Evolutionary conservation across 2,113 vertebrate genomes (phyloP).

Genomic region (Aix galericulata): DNA sequence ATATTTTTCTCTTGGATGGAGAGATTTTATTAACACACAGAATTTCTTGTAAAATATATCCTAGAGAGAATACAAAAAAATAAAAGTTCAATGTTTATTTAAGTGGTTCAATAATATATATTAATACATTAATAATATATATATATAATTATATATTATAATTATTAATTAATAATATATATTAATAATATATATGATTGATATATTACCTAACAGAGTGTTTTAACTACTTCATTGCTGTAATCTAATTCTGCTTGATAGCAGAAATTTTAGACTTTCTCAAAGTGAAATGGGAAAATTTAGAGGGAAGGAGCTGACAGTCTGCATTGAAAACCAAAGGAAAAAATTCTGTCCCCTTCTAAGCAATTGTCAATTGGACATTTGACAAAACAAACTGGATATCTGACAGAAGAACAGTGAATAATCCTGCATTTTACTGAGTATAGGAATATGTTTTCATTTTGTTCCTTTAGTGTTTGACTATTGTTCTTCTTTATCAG

Average conservation of each 20-base stretch:
- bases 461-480: not conserved
- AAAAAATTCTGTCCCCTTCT: not conserved
- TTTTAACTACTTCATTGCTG: not conserved
- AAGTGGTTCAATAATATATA: not conserved
- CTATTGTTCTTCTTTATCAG: not conserved
- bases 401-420: not conserved
- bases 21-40: not conserved
- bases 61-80: not conserved
- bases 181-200: not conserved
- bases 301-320: not conserved
- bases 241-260: not conserved
- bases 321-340: not conserved
- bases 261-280: not conserved
- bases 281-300: not conserved
- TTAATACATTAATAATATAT: too few relatives aligned
- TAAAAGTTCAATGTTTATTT: not conserved
- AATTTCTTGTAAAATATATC: slow-evolving; percentile 6
- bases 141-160: too few relatives aligned
- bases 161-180: too few relatives aligned
- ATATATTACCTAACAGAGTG: not conserved
- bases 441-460: not conserved
- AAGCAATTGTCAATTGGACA: not conserved
- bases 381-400: not conserved
- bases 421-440: not conserved
- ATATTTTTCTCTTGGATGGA: not conserved